Evolutionary conservation across 2,888 invertebrate genomes (phyloP).

Genomic region (Drosophila anomalipes): DNA sequence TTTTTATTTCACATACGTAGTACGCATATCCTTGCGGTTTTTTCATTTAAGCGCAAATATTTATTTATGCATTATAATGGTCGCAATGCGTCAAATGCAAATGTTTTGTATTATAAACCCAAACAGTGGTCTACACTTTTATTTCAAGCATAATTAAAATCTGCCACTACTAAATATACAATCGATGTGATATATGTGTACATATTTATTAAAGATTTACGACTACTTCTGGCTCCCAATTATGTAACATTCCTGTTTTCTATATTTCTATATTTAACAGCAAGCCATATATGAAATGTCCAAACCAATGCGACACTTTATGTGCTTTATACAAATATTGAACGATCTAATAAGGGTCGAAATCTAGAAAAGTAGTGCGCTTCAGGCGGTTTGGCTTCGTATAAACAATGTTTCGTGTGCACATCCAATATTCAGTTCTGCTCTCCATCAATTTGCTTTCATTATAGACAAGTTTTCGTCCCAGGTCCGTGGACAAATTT

Average conservation of each 20-base stretch:
- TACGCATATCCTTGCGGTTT: constrained; percentile 49
- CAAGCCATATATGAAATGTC: neutral
- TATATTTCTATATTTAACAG: constrained; percentile 1
- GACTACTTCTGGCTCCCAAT: constrained; percentile 14
- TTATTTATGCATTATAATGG: constrained; percentile 55
- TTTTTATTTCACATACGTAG: neutral
- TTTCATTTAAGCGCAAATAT: constrained; percentile 37
- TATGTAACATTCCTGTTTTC: neutral
- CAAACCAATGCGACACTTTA: constrained; percentile 1
- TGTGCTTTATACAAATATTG: neutral
- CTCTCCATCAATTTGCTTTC: constrained; percentile 12
- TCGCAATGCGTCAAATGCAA: constrained; percentile 47
- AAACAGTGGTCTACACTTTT: constrained; percentile 53
- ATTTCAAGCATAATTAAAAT: constrained; percentile 68
- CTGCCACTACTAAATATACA: constrained; percentile 17
- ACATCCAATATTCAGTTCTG: constrained; percentile 1
- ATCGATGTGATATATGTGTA: neutral
- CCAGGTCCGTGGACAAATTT: constrained; percentile 23
- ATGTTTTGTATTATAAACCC: constrained; percentile 36
- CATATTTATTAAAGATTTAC: constrained; percentile 45
- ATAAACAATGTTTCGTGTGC: neutral
- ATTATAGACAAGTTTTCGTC: constrained; percentile 1
- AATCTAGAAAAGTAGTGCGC: neutral
- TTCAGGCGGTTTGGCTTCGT: neutral
- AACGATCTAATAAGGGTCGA: neutral